Conservation (phyloP, 1,140 invertebrate genomes). For the Heliconius hewitsoni region DNA sequence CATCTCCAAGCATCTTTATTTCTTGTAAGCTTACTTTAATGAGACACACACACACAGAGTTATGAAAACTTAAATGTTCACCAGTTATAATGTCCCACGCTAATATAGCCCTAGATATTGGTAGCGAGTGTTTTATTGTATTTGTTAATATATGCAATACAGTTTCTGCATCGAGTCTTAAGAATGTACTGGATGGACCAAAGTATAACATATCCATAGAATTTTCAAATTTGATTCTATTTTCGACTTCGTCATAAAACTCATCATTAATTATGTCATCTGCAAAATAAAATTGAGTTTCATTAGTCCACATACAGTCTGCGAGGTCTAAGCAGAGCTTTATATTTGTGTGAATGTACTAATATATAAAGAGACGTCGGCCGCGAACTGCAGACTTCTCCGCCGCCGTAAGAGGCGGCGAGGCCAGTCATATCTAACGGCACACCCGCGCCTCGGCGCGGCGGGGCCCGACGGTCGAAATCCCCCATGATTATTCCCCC, state of each 20-base stretch:
- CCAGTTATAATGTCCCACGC: slow-evolving; percentile 72
- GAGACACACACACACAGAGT: too few relatives aligned
- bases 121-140: slow-evolving; percentile 63
- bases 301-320: not conserved
- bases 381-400: too few relatives aligned
- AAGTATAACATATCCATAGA: slow-evolving; percentile 74
- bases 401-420: too few relatives aligned
- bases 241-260: slow-evolving; percentile 71
- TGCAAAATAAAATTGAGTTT: slow-evolving; percentile 24
- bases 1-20: too few relatives aligned
- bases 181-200: slow-evolving; percentile 62
- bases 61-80: slow-evolving; percentile 23
- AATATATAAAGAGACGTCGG: too few relatives aligned
- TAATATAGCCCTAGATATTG: slow-evolving; percentile 57
- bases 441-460: too few relatives aligned
- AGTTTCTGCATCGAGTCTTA: slow-evolving; percentile 65
- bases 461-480: too few relatives aligned
- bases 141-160: slow-evolving; percentile 63
- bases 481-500: too few relatives aligned
- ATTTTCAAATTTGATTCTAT: slow-evolving; percentile 52
- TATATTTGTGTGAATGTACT: too few relatives aligned
- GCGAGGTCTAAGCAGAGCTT: too few relatives aligned
- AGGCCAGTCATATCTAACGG: too few relatives aligned
- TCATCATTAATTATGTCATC: slow-evolving; percentile 51
- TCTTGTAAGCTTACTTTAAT: too few relatives aligned